Evolutionary conservation across 2,888 invertebrate genomes (phyloP), one percentile per base, ranked within the genome.

Genomic region (Meiosimyza platycephala): DNA sequence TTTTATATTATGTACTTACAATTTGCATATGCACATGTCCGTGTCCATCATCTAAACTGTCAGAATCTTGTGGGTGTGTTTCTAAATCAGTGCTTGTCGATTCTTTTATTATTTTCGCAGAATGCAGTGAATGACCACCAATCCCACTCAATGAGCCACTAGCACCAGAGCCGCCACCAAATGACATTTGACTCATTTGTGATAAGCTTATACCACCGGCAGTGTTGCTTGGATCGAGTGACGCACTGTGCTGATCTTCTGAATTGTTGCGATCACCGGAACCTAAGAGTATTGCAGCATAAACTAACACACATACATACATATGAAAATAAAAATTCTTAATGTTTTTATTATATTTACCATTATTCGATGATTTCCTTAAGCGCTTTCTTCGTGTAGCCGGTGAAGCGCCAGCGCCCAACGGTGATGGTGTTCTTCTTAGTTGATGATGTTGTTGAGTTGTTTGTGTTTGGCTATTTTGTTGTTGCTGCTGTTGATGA

Each of bases 361-460:
- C 92, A 72, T 91, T 87, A 78, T 86, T 92, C 11, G 92, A 92
- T 22, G 91, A 89, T 85, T 92, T 92, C 78, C 92, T 86, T 81
- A 92, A 86, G 75, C 92, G 82, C 88, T 86, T 76, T 89, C 89
- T 81, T 88, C 90, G 64, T 13, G 94, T 91, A 4, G 94, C 92
- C 18, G 91, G 91, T 40, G 92, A 91, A 40, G 91, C 87, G n/a
- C 92, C 91, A 87, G 90, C 76, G 88, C 88, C 82, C 86, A 89
- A 62, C 76, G 90, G 88, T 81, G 90, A 79, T 82, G 88, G 87
- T 65, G 87, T 85, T 70, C 86, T 88, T 85, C 88, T 83, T 87
- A 83, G 81, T 40, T 90, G 89, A 90, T 75, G 93, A 90, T 74
- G 90, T 90, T 74, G 93, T 90, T 75, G 90, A 88, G 69, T 90